Percentiles rank a stretch among this genome's conserved stretches.
These are phyloP conservation scores for Pseudochaenichthys georgianus DNA, from an alignment of 2,797 vertebrate genomes.

Conservation along the genomic window DNA sequence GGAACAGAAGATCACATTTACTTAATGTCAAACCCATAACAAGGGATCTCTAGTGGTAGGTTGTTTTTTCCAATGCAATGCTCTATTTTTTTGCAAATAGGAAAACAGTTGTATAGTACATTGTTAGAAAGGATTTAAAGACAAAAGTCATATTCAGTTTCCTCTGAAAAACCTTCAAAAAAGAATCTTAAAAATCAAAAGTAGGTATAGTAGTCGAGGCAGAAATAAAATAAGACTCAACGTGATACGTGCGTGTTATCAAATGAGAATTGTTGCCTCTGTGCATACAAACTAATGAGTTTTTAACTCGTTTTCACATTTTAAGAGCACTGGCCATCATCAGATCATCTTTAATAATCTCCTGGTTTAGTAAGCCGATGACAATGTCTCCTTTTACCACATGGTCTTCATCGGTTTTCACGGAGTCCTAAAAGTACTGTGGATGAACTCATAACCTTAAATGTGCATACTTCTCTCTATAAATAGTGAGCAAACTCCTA, in stretches of 20 bases:
- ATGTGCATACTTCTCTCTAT: background rate
- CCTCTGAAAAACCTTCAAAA: background rate
- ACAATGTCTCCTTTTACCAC: constrained; percentile 5
- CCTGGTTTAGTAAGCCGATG: constrained; percentile 52
- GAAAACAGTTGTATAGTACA: background rate
- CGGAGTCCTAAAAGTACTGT: background rate
- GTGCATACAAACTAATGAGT: constrained; percentile 36
- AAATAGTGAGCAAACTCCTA: background rate
- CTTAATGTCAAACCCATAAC: constrained; percentile 32
- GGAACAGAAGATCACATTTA: constrained; percentile 7
- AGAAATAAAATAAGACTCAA: constrained; percentile 10
- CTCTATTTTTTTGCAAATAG: constrained; percentile 1
- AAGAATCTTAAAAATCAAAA: constrained; percentile 10
- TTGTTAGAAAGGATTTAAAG: background rate
- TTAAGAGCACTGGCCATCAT: constrained; percentile 37
- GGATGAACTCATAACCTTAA: background rate
- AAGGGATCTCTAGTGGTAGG: background rate
- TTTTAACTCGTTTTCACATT: constrained; percentile 65
- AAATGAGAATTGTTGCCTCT: no score
- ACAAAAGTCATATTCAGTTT: background rate
- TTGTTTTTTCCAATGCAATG: background rate
- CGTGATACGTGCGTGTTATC: no score
- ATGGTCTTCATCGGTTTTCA: background rate
- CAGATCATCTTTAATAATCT: constrained; percentile 39
- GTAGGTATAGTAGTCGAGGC: background rate